These are phyloP conservation scores for Indicator indicator DNA, from an alignment of 2,113 vertebrate genomes.

Conservation along the genomic window DNA sequence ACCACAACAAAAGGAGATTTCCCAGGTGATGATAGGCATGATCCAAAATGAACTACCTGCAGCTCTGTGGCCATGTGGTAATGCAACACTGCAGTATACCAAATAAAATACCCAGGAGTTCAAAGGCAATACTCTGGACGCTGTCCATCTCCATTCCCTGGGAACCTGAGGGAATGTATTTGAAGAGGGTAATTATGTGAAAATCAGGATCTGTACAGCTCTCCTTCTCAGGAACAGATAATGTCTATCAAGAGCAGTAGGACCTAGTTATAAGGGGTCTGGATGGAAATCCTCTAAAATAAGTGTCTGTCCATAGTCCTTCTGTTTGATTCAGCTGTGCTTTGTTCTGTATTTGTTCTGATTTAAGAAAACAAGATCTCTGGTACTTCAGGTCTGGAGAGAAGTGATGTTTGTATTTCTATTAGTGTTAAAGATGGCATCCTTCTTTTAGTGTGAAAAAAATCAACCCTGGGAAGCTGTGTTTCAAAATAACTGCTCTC, in stretches of 20 bases:
- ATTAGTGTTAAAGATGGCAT: neutral
- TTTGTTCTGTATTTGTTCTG: neutral
- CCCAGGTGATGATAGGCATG: neutral
- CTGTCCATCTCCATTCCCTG: neutral
- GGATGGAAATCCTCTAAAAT: neutral
- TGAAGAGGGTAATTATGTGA: neutral
- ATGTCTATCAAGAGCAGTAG: neutral
- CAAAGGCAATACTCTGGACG: neutral
- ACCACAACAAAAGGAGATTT: slow-evolving; percentile 40
- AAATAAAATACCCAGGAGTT: neutral
- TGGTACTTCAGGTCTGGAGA: neutral
- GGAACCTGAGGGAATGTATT: neutral
- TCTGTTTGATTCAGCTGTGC: neutral
- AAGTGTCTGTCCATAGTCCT: neutral
- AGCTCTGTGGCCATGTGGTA: neutral
- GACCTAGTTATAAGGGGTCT: neutral
- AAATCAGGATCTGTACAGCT: neutral
- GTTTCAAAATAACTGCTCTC: neutral
- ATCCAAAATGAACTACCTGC: slow-evolving; percentile 15
- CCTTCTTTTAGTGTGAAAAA: neutral
- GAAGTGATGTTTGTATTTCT: neutral
- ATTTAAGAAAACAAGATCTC: neutral
- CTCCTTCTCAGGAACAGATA: neutral
- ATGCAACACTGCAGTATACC: neutral
- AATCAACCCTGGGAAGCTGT: neutral